phyloP scores from a whole-genome alignment of 2,113 vertebrate genomes.

The Brienomyrus brachyistius region DNA sequence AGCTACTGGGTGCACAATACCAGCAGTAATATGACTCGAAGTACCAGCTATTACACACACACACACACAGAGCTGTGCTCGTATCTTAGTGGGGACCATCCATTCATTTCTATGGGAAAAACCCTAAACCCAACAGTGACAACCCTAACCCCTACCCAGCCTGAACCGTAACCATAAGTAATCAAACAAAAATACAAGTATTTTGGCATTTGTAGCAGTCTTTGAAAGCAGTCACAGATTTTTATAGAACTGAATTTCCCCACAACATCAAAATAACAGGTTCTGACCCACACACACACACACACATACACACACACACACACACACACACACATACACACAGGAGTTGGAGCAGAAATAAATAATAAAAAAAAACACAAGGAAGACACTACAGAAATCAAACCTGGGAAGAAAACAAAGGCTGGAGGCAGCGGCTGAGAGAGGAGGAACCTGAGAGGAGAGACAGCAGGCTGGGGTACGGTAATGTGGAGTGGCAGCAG shows the following conservation, averaged over 20 bases:
- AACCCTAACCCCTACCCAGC: too few species aligned
- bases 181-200: too few species aligned
- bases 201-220: too few species aligned
- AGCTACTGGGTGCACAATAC: neutral
- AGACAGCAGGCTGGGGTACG: constrained; percentile 66
- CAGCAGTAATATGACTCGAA: neutral
- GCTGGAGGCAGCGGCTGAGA: constrained; percentile 47
- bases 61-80: neutral
- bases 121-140: too few species aligned
- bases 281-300: too few species aligned
- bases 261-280: too few species aligned
- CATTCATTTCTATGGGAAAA: too few species aligned
- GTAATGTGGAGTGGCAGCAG: constrained; percentile 76
- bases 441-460: constrained; percentile 62
- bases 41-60: neutral
- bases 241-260: too few species aligned
- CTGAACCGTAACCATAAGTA: too few species aligned
- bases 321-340: neutral
- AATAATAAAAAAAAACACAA: constrained; percentile 14
- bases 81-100: too few species aligned
- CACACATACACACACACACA: neutral
- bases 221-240: too few species aligned
- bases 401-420: constrained; percentile 40
- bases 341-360: neutral
- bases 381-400: constrained; percentile 22